Percentiles rank a stretch among this genome's conserved stretches.
Conservation (phyloP, 2,113 vertebrate species). For the Xenus cinereus region DNA sequence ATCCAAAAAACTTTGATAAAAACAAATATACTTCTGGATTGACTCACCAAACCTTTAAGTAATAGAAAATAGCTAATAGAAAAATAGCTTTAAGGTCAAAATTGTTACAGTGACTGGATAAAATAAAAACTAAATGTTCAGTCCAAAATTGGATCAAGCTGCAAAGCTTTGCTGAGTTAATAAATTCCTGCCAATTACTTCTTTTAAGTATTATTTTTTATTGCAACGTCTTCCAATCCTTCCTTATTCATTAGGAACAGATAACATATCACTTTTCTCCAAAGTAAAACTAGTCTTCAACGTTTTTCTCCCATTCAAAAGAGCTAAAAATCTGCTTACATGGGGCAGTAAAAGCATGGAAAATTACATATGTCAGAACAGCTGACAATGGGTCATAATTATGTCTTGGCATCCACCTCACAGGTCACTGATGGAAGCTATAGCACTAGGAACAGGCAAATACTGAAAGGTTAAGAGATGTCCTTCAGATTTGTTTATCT, state of each 20-base stretch:
- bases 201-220: neutral
- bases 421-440: slow-evolving; percentile 16
- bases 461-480: neutral
- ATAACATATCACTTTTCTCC: neutral
- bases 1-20: slow-evolving; percentile 7
- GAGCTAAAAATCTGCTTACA: neutral
- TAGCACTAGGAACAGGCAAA: neutral
- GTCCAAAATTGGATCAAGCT: slow-evolving; percentile 5
- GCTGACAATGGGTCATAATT: neutral
- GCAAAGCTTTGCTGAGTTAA: slow-evolving; percentile 3
- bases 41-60: slow-evolving; percentile 31
- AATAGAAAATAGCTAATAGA: slow-evolving; percentile 15
- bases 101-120: slow-evolving; percentile 5
- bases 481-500: slow-evolving; percentile 27
- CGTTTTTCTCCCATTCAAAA: slow-evolving; percentile 1
- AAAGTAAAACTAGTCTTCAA: neutral
- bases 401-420: neutral
- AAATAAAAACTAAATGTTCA: slow-evolving; percentile 37
- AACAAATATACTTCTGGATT: slow-evolving; percentile 45
- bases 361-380: slow-evolving; percentile 25
- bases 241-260: slow-evolving; percentile 13
- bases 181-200: slow-evolving; percentile 1
- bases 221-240: neutral
- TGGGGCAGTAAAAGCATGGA: neutral
- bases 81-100: slow-evolving; percentile 47